A percentile compares a stretch with the other conserved stretches of the same genome.
These are phyloP conservation scores for Gnathonemus echidnorhynchus DNA, from an alignment of 2,113 vertebrate species.

Conservation along the genomic window DNA sequence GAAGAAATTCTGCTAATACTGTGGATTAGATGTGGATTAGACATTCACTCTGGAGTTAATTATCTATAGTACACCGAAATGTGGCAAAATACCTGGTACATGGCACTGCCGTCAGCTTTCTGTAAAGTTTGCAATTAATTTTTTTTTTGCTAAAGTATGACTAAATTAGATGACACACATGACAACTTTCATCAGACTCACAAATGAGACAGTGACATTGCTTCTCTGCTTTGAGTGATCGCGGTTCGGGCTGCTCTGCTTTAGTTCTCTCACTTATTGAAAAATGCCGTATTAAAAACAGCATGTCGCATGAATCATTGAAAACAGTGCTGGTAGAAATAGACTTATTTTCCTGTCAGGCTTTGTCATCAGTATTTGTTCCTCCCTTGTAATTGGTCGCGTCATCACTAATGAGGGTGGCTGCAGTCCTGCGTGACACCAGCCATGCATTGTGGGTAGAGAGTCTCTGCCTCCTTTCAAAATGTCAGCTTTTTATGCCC, in stretches of 20 bases:
- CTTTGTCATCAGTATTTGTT: not conserved
- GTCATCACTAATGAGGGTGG: not conserved
- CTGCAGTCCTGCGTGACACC: not conserved
- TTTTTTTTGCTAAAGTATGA: conserved; percentile 8
- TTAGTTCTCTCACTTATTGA: not conserved
- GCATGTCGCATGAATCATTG: not conserved
- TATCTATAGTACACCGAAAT: not conserved
- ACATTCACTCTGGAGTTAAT: not conserved
- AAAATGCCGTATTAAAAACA: not conserved
- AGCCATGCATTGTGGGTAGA: not conserved
- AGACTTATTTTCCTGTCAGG: not conserved
- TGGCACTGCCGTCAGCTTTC: not conserved
- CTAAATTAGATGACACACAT: not conserved
- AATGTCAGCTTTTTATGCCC: not conserved
- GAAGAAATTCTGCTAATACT: not conserved
- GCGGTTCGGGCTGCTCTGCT: not conserved
- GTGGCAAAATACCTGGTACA: not conserved
- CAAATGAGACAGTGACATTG: not conserved
- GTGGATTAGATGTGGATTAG: not conserved
- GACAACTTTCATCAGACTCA: not conserved
- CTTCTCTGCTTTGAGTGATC: not conserved
- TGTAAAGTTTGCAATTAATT: not conserved
- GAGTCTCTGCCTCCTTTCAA: not conserved
- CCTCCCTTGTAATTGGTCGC: not conserved
- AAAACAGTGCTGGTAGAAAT: not conserved